Evolutionary conservation across 1,140 invertebrate species (phyloP).

Genomic region (Rhyacophila brunnea): DNA sequence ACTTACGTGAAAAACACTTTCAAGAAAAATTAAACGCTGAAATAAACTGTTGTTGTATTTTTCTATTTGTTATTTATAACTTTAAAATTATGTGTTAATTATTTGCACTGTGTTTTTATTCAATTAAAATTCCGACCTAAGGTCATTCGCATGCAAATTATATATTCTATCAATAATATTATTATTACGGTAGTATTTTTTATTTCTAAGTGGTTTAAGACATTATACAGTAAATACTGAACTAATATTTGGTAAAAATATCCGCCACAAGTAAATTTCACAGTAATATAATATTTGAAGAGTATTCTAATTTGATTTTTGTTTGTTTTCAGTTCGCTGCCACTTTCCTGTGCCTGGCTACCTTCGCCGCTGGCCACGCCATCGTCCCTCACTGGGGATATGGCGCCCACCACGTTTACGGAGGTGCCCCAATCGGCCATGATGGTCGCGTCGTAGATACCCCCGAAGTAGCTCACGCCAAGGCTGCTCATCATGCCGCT

Average conservation of each 20-base stretch:
- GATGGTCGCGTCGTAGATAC: constrained; percentile 47
- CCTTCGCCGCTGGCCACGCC: constrained; percentile 40
- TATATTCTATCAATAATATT: no score
- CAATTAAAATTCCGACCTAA: no score
- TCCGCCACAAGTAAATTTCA: not conserved
- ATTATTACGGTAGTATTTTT: no score
- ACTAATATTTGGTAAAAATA: not conserved
- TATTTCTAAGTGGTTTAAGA: no score
- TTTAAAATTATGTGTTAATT: no score
- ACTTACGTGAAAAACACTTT: no score
- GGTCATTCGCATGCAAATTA: no score
- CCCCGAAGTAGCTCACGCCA: constrained; percentile 50
- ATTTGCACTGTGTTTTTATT: no score
- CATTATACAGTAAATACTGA: no score
- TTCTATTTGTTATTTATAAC: no score
- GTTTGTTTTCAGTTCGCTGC: not conserved
- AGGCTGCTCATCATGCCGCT: constrained; percentile 39
- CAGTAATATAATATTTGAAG: not conserved
- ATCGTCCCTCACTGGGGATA: constrained; percentile 42
- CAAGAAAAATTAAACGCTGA: no score
- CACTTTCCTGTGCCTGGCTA: not conserved
- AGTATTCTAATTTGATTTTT: not conserved
- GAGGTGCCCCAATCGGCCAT: constrained; percentile 39
- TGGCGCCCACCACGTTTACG: constrained; percentile 32
- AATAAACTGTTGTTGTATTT: no score